Evolutionary conservation across 1,140 invertebrate genomes (phyloP).

Genomic region (Tetraneura akinire): DNA sequence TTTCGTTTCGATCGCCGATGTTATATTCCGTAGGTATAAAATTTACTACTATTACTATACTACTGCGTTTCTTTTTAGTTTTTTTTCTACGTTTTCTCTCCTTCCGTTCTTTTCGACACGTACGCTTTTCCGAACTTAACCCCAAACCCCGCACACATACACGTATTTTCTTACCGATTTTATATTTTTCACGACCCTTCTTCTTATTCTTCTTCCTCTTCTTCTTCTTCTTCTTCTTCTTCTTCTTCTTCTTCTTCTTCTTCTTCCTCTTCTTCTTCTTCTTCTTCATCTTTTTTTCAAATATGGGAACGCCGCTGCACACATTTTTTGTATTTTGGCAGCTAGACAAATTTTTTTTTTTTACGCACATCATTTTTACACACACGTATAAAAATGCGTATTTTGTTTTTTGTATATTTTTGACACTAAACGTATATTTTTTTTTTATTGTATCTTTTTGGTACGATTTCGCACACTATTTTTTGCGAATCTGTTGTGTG

Average conservation of each 20-base stretch:
- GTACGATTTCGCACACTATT: slow-evolving; percentile 50
- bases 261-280: neutral
- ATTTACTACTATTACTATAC: neutral
- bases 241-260: neutral
- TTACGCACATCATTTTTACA: slow-evolving; percentile 44
- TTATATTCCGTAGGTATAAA: neutral
- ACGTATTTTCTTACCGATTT: neutral
- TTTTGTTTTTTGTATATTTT: slow-evolving; percentile 50
- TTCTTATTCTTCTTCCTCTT: neutral
- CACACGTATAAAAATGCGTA: slow-evolving; percentile 40
- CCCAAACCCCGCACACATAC: no score
- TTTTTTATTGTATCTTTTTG: slow-evolving; percentile 51
- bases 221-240: no score
- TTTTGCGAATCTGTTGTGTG: slow-evolving; percentile 46
- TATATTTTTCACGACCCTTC: neutral
- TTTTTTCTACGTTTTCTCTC: neutral
- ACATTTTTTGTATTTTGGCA: slow-evolving; percentile 47
- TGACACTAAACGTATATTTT: slow-evolving; percentile 45
- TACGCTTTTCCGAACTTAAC: neutral
- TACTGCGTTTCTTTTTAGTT: neutral
- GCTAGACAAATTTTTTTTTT: slow-evolving; percentile 36
- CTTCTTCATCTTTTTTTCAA: neutral
- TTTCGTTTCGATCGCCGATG: neutral
- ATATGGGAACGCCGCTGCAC: neutral
- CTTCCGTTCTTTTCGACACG: neutral